phyloP scores from a whole-genome alignment of 2,888 invertebrate species.

The Hirtodrosophila trivittata region DNA sequence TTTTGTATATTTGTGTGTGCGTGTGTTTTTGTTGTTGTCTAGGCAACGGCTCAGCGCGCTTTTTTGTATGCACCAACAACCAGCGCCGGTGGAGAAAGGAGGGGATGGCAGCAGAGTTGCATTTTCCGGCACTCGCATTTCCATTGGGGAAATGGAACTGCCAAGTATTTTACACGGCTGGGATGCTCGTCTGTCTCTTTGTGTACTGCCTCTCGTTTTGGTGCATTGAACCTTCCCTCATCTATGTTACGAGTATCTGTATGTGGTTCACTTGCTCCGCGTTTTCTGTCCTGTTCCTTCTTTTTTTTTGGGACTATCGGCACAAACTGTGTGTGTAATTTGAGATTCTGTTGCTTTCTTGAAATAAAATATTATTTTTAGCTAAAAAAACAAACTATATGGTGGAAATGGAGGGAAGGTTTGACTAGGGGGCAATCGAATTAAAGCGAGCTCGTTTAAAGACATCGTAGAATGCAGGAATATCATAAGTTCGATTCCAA shows the following conservation, averaged over 20 bases:
- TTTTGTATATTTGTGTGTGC: conserved; percentile 6
- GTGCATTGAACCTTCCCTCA: conserved; percentile 54
- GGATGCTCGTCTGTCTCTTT: conserved; percentile 33
- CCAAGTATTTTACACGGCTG: conserved; percentile 53
- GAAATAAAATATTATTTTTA: conserved; percentile 34
- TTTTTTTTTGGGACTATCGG: conserved; percentile 28
- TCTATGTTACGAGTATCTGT: conserved; percentile 15
- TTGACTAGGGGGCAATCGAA: too few relatives aligned
- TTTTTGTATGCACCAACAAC: conserved; percentile 35
- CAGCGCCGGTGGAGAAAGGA: neutral
- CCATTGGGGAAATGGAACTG: conserved; percentile 54
- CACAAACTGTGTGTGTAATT: conserved; percentile 47
- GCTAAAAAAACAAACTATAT: conserved; percentile 1
- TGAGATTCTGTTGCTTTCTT: conserved; percentile 36
- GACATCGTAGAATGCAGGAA: too few relatives aligned
- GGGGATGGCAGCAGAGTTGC: conserved; percentile 50
- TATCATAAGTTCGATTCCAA: too few relatives aligned
- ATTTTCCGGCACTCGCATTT: conserved; percentile 66
- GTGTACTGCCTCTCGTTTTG: conserved; percentile 31
- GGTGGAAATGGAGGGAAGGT: neutral
- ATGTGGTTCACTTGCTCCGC: conserved; percentile 50
- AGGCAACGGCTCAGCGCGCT: conserved; percentile 57
- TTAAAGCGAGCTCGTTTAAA: too few relatives aligned
- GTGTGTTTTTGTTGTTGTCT: conserved; percentile 41
- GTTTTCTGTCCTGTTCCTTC: conserved; percentile 14